A percentile compares a stretch with the other conserved stretches of the same genome.
Conservation (phyloP, 2,113 vertebrate genomes). For the Tringa solitaria region DNA sequence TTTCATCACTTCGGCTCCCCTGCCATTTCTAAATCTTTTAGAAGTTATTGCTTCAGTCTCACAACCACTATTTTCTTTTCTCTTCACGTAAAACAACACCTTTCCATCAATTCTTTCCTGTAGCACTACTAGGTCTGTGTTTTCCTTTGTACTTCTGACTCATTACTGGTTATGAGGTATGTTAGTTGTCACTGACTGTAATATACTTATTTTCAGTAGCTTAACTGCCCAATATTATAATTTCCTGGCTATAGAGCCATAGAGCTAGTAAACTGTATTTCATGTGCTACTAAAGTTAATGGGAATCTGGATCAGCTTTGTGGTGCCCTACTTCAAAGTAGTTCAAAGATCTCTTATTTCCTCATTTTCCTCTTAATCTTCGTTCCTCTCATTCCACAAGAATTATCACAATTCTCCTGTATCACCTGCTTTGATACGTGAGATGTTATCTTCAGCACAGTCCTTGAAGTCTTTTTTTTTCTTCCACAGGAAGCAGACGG, state of each 20-base stretch:
- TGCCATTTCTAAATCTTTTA: background rate
- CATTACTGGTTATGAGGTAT: accelerated
- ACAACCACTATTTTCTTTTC: background rate
- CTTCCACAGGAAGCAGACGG: background rate
- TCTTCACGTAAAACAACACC: background rate
- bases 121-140: accelerated
- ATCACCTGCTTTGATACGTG: conserved; percentile 18
- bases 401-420: conserved; percentile 15
- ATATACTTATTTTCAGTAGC: background rate
- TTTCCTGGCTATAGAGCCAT: background rate
- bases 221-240: background rate
- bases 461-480: conserved; percentile 8
- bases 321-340: background rate
- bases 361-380: conserved; percentile 20
- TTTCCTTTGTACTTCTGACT: background rate
- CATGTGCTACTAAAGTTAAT: background rate
- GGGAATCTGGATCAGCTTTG: background rate
- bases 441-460: conserved; percentile 20
- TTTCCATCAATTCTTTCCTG: background rate
- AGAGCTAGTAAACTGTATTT: background rate
- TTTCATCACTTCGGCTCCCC: background rate
- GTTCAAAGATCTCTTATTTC: conserved; percentile 1
- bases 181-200: background rate
- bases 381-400: background rate
- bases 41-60: background rate